These are phyloP conservation scores for Drosophila tripunctata DNA, from an alignment of 2,888 invertebrate species.

Conservation along the genomic window DNA sequence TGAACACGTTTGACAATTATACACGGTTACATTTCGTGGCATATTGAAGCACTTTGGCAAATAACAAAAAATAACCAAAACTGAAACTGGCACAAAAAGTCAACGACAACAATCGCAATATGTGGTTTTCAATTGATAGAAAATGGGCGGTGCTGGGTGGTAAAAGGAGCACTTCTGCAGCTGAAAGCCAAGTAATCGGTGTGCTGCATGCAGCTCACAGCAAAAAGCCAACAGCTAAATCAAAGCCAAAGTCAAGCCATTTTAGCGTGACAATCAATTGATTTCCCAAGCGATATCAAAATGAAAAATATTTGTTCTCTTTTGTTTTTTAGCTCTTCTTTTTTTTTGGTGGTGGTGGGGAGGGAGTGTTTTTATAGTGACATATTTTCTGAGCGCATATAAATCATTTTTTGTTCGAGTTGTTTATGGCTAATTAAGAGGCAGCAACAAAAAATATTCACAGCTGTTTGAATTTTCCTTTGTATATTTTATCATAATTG, in stretches of 20 bases:
- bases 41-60: constrained; percentile 70
- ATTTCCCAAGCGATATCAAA: constrained; percentile 71
- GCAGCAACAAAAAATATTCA: constrained; percentile 6
- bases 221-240: constrained; percentile 18
- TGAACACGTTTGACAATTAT: constrained; percentile 79
- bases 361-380: no score
- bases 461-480: constrained; percentile 17
- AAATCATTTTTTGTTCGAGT: constrained; percentile 54
- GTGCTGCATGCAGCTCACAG: constrained; percentile 23
- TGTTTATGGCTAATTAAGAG: constrained; percentile 26
- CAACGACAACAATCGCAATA: constrained; percentile 45
- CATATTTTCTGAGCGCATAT: constrained; percentile 28
- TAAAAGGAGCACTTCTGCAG: constrained; percentile 10
- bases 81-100: constrained; percentile 44
- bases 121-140: constrained; percentile 60
- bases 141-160: constrained; percentile 9
- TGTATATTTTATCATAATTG: constrained; percentile 1
- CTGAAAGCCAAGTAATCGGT: constrained; percentile 50
- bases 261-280: constrained; percentile 78
- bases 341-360: no score
- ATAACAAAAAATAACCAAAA: constrained; percentile 42
- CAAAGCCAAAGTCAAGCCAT: constrained; percentile 56
- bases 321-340: background rate
- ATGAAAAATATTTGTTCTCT: constrained; percentile 35
- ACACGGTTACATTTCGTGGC: constrained; percentile 74